phyloP scores from a whole-genome alignment of 2,113 vertebrate genomes.

The Chaetura pelagica region DNA sequence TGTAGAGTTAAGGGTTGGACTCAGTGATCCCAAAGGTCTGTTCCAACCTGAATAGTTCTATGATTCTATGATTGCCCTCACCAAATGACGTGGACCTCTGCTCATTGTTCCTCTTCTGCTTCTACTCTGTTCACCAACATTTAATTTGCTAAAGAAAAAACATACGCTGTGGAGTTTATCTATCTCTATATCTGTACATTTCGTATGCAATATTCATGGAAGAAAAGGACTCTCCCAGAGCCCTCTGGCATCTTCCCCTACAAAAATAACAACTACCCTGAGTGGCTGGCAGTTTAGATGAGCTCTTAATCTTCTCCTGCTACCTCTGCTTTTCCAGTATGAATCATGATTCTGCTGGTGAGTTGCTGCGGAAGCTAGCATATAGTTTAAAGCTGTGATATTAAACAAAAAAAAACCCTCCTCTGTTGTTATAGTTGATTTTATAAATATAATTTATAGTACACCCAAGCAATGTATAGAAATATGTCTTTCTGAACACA shows the following conservation, averaged over 20 bases:
- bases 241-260: background rate
- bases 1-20: too few species aligned
- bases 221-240: background rate
- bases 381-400: background rate
- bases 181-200: background rate
- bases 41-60: too few species aligned
- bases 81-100: background rate
- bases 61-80: too few species aligned
- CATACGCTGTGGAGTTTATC: background rate
- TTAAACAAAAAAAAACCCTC: background rate
- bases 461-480: background rate
- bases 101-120: background rate
- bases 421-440: background rate
- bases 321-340: background rate
- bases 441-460: background rate
- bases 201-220: background rate
- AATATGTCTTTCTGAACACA: background rate
- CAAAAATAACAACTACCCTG: fast-evolving
- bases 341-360: background rate
- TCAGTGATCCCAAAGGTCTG: too few species aligned
- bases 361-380: background rate
- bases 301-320: background rate
- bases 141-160: background rate
- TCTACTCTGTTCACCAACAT: background rate
- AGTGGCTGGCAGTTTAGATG: background rate